Evolutionary conservation across 1,140 invertebrate species (phyloP).

Genomic region (Bombyx mandarina): DNA sequence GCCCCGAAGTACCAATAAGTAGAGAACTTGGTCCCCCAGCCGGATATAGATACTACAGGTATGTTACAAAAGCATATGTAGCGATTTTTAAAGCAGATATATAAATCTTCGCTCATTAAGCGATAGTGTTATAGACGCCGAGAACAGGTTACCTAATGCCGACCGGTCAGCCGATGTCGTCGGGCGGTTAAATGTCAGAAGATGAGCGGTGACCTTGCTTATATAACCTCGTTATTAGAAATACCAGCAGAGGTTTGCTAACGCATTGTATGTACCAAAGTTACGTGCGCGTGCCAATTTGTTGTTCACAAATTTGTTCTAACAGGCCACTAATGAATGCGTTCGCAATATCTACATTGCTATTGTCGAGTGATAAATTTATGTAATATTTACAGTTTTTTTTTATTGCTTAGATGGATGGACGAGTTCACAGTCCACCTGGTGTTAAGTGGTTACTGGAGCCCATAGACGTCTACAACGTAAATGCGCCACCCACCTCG

Average conservation of each 20-base stretch:
- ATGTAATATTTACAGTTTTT: too few species aligned
- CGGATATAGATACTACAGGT: constrained; percentile 58
- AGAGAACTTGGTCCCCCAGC: constrained; percentile 52
- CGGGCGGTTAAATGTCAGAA: constrained; percentile 52
- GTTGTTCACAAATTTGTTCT: constrained; percentile 2
- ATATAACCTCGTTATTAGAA: constrained; percentile 48
- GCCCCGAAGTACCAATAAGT: constrained; percentile 42
- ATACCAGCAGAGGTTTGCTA: constrained; percentile 34
- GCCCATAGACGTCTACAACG: too few species aligned
- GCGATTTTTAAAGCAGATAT: too few species aligned
- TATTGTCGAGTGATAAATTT: too few species aligned
- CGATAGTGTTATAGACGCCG: constrained; percentile 12
- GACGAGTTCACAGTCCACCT: too few species aligned
- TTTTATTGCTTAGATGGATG: too few species aligned
- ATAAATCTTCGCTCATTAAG: too few species aligned
- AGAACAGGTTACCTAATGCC: constrained; percentile 45
- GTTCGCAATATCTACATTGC: constrained; percentile 1
- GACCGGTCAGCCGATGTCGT: constrained; percentile 43
- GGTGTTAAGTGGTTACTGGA: too few species aligned
- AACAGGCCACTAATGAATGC: not conserved
- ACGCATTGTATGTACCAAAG: constrained; percentile 7
- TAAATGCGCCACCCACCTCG: too few species aligned
- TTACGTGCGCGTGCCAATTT: constrained; percentile 5
- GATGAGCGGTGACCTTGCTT: constrained; percentile 51
- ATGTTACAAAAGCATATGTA: constrained; percentile 5